phyloP scores from a whole-genome alignment of 2,113 vertebrate genomes.

The Prinia subflava region DNA sequence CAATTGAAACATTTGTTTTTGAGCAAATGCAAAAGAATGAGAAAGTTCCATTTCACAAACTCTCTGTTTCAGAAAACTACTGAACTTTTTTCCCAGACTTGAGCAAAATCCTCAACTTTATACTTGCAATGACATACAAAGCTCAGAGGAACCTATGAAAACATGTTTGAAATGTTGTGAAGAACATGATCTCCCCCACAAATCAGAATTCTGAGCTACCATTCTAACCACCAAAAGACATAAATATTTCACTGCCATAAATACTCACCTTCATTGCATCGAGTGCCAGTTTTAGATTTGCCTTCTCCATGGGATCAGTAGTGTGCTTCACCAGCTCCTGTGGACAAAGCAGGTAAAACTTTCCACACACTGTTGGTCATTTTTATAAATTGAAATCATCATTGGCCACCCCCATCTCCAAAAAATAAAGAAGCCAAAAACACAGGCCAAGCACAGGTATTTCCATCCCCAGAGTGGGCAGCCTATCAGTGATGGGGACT shows the following conservation, averaged over 20 bases:
- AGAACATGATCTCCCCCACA: not conserved
- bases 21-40: not conserved
- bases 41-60: not conserved
- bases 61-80: not conserved
- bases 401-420: not conserved
- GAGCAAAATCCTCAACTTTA: not conserved
- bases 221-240: not conserved
- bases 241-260: not conserved
- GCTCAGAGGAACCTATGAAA: not conserved
- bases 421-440: not conserved
- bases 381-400: not conserved
- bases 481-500: not conserved
- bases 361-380: not conserved
- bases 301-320: conserved; percentile 82
- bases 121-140: not conserved
- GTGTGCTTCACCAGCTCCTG: conserved; percentile 97
- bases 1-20: not conserved
- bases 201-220: not conserved
- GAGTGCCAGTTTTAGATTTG: conserved; percentile 86
- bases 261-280: conserved; percentile 94
- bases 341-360: not conserved
- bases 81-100: not conserved
- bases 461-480: not conserved
- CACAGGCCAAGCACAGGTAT: not conserved
- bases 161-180: not conserved